Conservation (phyloP, 2,888 invertebrate genomes). For the Leucophenga maculata region DNA sequence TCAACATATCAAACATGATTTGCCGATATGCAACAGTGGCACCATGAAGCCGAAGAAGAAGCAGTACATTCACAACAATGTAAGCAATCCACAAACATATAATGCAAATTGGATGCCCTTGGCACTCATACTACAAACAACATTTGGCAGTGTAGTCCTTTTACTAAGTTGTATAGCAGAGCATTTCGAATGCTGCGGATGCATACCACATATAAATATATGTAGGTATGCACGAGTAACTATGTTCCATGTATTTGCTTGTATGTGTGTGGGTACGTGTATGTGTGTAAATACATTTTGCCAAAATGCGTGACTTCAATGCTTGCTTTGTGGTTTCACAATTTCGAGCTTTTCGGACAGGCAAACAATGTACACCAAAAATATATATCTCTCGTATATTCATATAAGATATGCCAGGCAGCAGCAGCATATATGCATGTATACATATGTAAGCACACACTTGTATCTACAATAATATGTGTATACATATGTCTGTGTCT, state of each 20-base stretch:
- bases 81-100: background rate
- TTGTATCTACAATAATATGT: conserved; percentile 22
- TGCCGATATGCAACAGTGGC: conserved; percentile 12
- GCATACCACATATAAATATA: background rate
- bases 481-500: conserved; percentile 10
- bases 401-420: too few species aligned
- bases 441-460: conserved; percentile 22
- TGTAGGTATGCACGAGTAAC: too few species aligned
- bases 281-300: background rate
- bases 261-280: background rate
- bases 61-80: background rate
- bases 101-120: too few species aligned
- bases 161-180: too few species aligned
- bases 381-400: background rate
- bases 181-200: too few species aligned
- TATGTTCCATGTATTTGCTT: too few species aligned
- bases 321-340: conserved; percentile 23
- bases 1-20: conserved; percentile 8
- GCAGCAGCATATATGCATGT: background rate
- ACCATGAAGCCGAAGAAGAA: too few species aligned
- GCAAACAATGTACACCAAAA: conserved; percentile 28
- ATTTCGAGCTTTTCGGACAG: conserved; percentile 29
- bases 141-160: too few species aligned
- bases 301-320: conserved; percentile 7
- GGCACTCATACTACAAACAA: too few species aligned